Percentiles rank a stretch among this genome's conserved stretches.
These are phyloP conservation scores for Rhorus exstirpatorius DNA, from an alignment of 2,888 invertebrate genomes.

Conservation along the genomic window DNA sequence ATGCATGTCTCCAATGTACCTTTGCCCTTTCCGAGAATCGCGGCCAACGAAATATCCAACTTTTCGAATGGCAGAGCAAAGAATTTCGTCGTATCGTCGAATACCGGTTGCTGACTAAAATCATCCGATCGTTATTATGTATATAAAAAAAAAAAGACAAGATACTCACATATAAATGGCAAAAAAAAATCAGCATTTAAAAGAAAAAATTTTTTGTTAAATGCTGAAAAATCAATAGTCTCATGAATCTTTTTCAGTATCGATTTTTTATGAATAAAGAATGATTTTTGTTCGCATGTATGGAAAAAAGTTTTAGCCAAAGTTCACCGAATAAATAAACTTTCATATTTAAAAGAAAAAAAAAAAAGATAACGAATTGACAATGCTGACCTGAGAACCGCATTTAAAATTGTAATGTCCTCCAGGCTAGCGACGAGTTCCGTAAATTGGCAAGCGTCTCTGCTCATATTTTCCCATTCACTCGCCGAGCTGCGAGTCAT, in stretches of 20 bases:
- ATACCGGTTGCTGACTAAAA: slow-evolving; percentile 78
- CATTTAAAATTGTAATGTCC: slow-evolving; percentile 93
- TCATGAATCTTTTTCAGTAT: no score
- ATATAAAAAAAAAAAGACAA: no score
- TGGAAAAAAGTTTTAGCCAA: no score
- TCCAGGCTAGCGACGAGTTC: slow-evolving; percentile 95
- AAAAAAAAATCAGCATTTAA: no score
- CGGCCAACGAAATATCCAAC: slow-evolving; percentile 83
- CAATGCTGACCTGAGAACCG: slow-evolving; percentile 87
- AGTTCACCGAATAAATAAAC: no score
- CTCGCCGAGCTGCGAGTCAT: slow-evolving; percentile 79
- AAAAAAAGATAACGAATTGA: slow-evolving; percentile 12
- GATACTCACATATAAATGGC: no score
- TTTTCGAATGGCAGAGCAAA: slow-evolving; percentile 80
- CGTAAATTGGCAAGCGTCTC: slow-evolving; percentile 95
- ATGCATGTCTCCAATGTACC: slow-evolving; percentile 75
- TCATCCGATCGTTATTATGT: not conserved
- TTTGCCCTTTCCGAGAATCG: slow-evolving; percentile 85
- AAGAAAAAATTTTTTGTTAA: no score
- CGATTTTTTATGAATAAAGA: no score
- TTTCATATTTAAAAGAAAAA: no score
- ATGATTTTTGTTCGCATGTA: no score
- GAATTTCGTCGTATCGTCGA: slow-evolving; percentile 79
- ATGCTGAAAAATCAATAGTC: no score
- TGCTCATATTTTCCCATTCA: slow-evolving; percentile 93